A percentile compares a stretch with the other conserved stretches of the same genome.
phyloP scores from a whole-genome alignment of 2,888 invertebrate species.

The Eledona agricola region DNA sequence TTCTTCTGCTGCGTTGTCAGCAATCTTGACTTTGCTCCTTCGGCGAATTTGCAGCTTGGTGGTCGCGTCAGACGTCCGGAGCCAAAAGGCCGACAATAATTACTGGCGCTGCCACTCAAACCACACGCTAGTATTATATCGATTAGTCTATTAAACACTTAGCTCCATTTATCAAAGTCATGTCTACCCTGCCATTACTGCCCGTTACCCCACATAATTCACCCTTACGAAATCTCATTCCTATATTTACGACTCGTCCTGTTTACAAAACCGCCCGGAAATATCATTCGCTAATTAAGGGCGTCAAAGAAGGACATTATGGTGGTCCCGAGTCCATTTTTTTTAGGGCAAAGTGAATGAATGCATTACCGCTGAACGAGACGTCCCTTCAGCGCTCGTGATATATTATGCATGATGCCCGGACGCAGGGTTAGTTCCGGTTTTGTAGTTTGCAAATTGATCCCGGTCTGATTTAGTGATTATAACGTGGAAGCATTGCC shows the following conservation, averaged over 20 bases:
- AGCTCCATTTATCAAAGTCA: conserved; percentile 64
- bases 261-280: conserved; percentile 35
- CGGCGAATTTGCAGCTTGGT: conserved; percentile 28
- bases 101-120: conserved; percentile 61
- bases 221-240: conserved; percentile 51
- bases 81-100: conserved; percentile 58
- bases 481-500: conserved; percentile 29
- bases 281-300: conserved; percentile 32
- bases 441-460: conserved; percentile 32
- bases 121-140: conserved; percentile 62
- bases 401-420: conserved; percentile 29
- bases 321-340: neutral
- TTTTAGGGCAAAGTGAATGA: neutral
- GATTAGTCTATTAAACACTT: conserved; percentile 66
- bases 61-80: conserved; percentile 46
- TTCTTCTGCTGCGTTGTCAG: no score
- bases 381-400: conserved; percentile 19
- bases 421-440: conserved; percentile 31
- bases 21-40: conserved; percentile 3
- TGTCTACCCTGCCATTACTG: conserved; percentile 50
- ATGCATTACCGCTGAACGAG: conserved; percentile 13
- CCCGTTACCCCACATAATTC: conserved; percentile 49
- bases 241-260: conserved; percentile 44
- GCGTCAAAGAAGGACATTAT: no score
- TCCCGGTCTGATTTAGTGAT: conserved; percentile 30